Evolutionary conservation across 2,888 invertebrate genomes (phyloP).

Genomic region (Agrotis exclamationis): DNA sequence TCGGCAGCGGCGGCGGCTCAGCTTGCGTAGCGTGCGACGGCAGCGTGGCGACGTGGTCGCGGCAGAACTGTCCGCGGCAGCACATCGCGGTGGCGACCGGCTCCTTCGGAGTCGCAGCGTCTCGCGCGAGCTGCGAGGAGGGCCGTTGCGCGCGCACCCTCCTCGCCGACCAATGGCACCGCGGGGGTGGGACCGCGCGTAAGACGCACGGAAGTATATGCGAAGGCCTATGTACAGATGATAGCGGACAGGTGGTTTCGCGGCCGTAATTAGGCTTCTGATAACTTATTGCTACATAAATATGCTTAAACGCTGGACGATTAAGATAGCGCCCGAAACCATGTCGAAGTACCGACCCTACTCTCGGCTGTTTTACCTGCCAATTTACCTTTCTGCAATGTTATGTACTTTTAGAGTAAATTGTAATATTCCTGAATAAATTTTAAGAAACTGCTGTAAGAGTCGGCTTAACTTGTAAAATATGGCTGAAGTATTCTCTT

Average conservation of each 20-base stretch:
- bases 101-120: conserved; percentile 83
- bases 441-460: conserved; percentile 62
- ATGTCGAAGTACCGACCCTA: conserved; percentile 74
- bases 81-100: conserved; percentile 86
- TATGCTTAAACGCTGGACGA: conserved; percentile 86
- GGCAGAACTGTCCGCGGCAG: conserved; percentile 83
- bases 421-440: conserved; percentile 72
- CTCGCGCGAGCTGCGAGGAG: conserved; percentile 85
- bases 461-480: conserved; percentile 55
- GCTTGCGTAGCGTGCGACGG: conserved; percentile 67
- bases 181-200: conserved; percentile 88
- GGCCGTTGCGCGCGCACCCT: conserved; percentile 88
- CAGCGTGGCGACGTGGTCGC: conserved; percentile 81
- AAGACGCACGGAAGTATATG: conserved; percentile 91
- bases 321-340: conserved; percentile 85
- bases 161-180: conserved; percentile 83
- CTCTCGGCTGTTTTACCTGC: conserved; percentile 73
- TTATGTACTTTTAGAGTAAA: conserved; percentile 74
- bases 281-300: conserved; percentile 90
- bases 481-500: conserved; percentile 28
- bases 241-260: conserved; percentile 91
- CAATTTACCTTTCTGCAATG: conserved; percentile 74
- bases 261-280: conserved; percentile 89
- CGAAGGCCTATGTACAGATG: conserved; percentile 91
- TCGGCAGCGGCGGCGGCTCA: conserved; percentile 53